phyloP scores from a whole-genome alignment of 1,140 invertebrate genomes.

The Probaryconus sp. region DNA sequence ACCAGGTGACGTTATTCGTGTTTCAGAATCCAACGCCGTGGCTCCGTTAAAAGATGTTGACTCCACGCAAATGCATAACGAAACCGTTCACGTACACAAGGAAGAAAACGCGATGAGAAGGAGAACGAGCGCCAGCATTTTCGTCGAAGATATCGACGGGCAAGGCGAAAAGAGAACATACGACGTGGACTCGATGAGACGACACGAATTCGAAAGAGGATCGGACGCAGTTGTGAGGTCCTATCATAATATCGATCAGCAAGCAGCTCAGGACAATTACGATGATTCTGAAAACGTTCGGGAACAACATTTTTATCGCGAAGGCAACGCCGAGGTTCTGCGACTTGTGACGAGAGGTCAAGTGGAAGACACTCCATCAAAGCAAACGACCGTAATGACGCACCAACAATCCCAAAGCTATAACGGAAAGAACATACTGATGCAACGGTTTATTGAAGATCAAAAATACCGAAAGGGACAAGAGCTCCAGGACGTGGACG shows the following conservation, averaged over 20 bases:
- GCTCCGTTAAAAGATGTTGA: conserved; percentile 18
- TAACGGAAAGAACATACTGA: conserved; percentile 88
- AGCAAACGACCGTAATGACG: conserved; percentile 77
- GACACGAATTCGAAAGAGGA: conserved; percentile 87
- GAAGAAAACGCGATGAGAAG: conserved; percentile 29
- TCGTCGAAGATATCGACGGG: conserved; percentile 77
- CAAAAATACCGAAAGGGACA: conserved; percentile 78
- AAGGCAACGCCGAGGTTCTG: conserved; percentile 89
- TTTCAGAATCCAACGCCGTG: conserved; percentile 14
- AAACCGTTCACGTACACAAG: conserved; percentile 48
- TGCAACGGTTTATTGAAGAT: conserved; percentile 89
- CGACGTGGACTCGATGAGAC: conserved; percentile 82
- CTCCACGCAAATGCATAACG: conserved; percentile 37
- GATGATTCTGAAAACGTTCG: conserved; percentile 73
- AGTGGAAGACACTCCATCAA: conserved; percentile 73
- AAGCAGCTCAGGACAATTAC: conserved; percentile 55
- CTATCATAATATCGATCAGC: conserved; percentile 58
- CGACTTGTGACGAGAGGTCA: conserved; percentile 86
- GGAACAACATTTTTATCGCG: conserved; percentile 87
- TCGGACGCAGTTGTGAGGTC: conserved; percentile 79
- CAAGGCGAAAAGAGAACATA: conserved; percentile 67
- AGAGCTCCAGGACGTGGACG: conserved; percentile 63
- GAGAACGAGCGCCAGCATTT: conserved; percentile 68
- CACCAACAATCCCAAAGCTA: conserved; percentile 66
- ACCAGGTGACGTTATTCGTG: conserved; percentile 69